Evolutionary conservation across 2,797 vertebrate genomes (phyloP), one percentile per base, ranked within the genome.

Genomic region (Antrozous pallidus): DNA sequence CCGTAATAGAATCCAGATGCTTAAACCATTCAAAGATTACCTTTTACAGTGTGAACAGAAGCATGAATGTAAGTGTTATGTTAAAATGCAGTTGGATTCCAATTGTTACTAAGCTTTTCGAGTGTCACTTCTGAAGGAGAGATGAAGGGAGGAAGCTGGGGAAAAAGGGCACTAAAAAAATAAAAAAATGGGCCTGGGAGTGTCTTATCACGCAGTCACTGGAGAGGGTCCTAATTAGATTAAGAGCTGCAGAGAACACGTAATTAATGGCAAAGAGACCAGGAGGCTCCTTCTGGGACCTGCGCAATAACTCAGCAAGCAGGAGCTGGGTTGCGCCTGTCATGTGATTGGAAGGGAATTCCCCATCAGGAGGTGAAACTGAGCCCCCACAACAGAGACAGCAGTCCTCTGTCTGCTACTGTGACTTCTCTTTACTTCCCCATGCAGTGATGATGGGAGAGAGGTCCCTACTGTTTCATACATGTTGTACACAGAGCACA

Each of bases 1-100:
- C 96, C 78, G 1, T 98, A 98, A 98, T 98, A 86, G 81, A 97
- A 97, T 98, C 98, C 98, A 98, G 98, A 98, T 98, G 98, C 97
- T 97, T 91, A 96, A 97, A 96, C 96, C 97, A 97, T 97, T 97
- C 94, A 40, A 94, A 98, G 96, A 97, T 97, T 97, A 98, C 97
- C 97, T 98, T 47, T 93, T 97, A 81, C 94, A 97, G 96, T 80
- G 97, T 92, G 97, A 98, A 98, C 98, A 98, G 97, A 98, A 98
- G 97, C 97, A 95, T 78, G 96, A 97, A 98, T 97, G 96, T 97
- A 97, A 97, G 96, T 89, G 97, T 96, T 97, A 96, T 3, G 1
- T 96, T 96, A 97, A 98, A 98, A 78, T 91, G 95, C 80, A 98
- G 96, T 97, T 95, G 95, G 94, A 96, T 90, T 95, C 96, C 96